Evolutionary conservation across 2,888 invertebrate species (phyloP).

Genomic region (Sphaerophoria taeniata): DNA sequence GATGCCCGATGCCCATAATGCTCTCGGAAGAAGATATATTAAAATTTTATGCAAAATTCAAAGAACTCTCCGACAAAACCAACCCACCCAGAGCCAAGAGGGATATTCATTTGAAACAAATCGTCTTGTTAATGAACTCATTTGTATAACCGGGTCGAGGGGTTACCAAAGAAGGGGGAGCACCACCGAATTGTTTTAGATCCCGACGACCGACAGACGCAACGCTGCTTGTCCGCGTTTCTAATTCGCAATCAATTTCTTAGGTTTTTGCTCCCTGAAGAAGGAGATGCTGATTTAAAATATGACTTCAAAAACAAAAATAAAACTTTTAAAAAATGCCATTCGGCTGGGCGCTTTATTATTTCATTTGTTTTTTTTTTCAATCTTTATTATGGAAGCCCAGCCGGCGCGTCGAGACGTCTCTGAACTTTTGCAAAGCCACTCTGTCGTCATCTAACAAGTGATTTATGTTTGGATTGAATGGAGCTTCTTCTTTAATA

Average conservation of each 20-base stretch:
- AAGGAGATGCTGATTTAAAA: constrained; percentile 40
- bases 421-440: constrained; percentile 56
- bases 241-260: constrained; percentile 68
- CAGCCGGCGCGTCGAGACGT: constrained; percentile 67
- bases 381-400: not conserved
- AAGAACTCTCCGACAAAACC: constrained; percentile 39
- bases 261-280: constrained; percentile 24
- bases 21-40: constrained; percentile 60
- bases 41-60: constrained; percentile 73
- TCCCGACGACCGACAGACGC: not conserved
- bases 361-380: not conserved
- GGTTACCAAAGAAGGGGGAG: not conserved
- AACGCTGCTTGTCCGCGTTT: constrained; percentile 3
- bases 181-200: constrained; percentile 55
- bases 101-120: constrained; percentile 67
- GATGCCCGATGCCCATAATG: constrained; percentile 21
- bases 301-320: constrained; percentile 27
- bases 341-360: not conserved
- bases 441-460: constrained; percentile 38
- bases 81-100: not conserved
- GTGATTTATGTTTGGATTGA: constrained; percentile 63
- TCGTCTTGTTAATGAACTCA: constrained; percentile 72
- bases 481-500: constrained; percentile 14
- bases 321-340: constrained; percentile 3
- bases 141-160: constrained; percentile 36